Base-by-base conservation (phyloP, 2,113 vertebrate species). In the Corynorhinus townsendii region DNA sequence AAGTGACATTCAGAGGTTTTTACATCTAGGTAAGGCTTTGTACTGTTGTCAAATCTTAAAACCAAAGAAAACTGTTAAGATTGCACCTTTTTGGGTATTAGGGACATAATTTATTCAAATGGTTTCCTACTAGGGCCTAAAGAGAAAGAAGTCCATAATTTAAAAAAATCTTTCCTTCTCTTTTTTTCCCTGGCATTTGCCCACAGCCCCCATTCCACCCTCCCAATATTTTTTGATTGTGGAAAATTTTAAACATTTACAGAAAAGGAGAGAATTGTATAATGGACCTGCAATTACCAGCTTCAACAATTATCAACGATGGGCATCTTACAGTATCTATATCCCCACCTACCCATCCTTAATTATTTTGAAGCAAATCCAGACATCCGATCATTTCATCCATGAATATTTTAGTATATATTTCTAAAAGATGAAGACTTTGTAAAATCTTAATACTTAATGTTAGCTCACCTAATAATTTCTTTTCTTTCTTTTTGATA, bases 351-450 rank as follows among this genome's bases (percentile, higher is more conserved):
- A 9, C 28, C 52, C 14, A 11, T 33, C 14, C 38, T 88, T 76
- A 54, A 49, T 91, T 85, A 86, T 91, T 89, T 45, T 64, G 66
- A 91, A 81, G 26, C 64, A 88, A n/a, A 91, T 76, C n/a, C 33
- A 66, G 33, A 40, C 28, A 33, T 49, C 80, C 47, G 77, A 15
- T 94, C 20, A 33, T 66, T 38, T 96, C 33, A 91, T 77, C 45
- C 12, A 2, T 80, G 45, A 79, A 26, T 86, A 71, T 79, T 75
- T 82, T 76, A 76, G 33, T 73, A 56, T 33, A 8, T 71, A 71
- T 69, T 95, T 83, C 59, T 82, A 80, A 87, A 91, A 47, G n/a
- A 54, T 71, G 49, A 92, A 84, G 47, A 2, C 59, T 82, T 91
- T 75, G 14, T 87, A 87, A 94, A 89, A 52, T 35, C 26, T 17